Conservation (phyloP, 1,140 invertebrate species). For the Leptinotarsa texana region DNA sequence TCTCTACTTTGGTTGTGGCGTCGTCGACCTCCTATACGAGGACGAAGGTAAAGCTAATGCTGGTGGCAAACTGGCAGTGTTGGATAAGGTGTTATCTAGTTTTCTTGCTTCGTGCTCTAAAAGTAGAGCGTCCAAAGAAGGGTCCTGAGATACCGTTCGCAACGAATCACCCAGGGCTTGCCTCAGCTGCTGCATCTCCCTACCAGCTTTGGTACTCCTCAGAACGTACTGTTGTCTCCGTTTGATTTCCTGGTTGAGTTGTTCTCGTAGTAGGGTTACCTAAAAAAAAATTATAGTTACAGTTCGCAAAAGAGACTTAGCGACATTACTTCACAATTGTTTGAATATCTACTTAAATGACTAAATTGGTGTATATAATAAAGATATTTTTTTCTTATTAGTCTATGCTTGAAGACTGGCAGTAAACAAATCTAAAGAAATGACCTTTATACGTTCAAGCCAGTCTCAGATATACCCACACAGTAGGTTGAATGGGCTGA, state of each 20-base stretch:
- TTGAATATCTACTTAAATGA: too few relatives aligned
- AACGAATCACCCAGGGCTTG: conserved; percentile 83
- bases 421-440: too few relatives aligned
- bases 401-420: too few relatives aligned
- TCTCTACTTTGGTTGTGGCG: conserved; percentile 52
- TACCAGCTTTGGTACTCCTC: conserved; percentile 77
- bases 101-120: conserved; percentile 85
- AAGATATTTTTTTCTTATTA: too few relatives aligned
- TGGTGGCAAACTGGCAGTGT: conserved; percentile 64
- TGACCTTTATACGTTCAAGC: too few relatives aligned
- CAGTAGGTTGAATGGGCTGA: too few relatives aligned
- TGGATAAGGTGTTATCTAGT: conserved; percentile 70
- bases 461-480: too few relatives aligned
- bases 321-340: too few relatives aligned
- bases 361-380: too few relatives aligned
- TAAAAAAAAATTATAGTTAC: conserved; percentile 43
- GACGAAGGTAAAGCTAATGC: conserved; percentile 54
- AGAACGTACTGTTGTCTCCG: conserved; percentile 82
- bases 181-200: conserved; percentile 83
- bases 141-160: conserved; percentile 79
- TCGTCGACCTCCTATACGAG: conserved; percentile 55
- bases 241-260: conserved; percentile 84
- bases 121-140: conserved; percentile 76
- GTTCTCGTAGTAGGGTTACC: conserved; percentile 75
- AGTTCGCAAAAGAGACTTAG: too few relatives aligned